Evolutionary conservation across 2,888 invertebrate genomes (phyloP), one percentile per base, ranked within the genome.

Genomic region (Taphrorychus bicolor): DNA sequence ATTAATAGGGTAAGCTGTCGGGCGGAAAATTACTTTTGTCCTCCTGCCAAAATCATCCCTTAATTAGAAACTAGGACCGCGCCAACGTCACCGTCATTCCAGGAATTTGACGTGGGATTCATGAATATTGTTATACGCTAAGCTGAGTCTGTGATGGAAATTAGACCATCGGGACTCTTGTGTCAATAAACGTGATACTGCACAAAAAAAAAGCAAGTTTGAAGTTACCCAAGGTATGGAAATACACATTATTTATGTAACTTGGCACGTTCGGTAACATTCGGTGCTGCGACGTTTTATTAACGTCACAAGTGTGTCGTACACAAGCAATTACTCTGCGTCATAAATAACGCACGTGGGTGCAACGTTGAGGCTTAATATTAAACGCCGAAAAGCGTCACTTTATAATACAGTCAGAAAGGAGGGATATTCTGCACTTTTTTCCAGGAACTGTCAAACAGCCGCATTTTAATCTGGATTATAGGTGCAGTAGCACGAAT

Each of bases 401-500:
- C 32, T 45, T 16, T 45, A 45, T n/a, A n/a, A n/a, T n/a, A 17
- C 14, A 3, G 14, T n/a, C 7, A 17, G 14, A 17, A 14, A 18
- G 16, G 17, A 22, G 32, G 7, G 16, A 5, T 18, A 17, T 54
- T 32, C 16, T 24, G 40, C 16, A 16, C 14, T 17, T 16, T 17
- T 45, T 16, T 7, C 76, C 75, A 74, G 53, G 53, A 24, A 16
- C n/a, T n/a, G n/a, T n/a, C n/a, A n/a, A n/a, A n/a, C n/a, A 53
- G 24, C 24, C 22, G n/a, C n/a, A n/a, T n/a, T n/a, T 45, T 54
- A 32, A 32, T 32, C 32, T 32, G 32, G 32, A 32, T 9, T 32
- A 7, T 1, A 32, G 32, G 32, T 32, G 32, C 7, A 32, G 7
- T 32, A 7, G 32, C 32, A 32, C 32, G 32, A 3, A 32, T 32